Evolutionary conservation across 2,113 vertebrate species (phyloP).

Genomic region (Channa argus): DNA sequence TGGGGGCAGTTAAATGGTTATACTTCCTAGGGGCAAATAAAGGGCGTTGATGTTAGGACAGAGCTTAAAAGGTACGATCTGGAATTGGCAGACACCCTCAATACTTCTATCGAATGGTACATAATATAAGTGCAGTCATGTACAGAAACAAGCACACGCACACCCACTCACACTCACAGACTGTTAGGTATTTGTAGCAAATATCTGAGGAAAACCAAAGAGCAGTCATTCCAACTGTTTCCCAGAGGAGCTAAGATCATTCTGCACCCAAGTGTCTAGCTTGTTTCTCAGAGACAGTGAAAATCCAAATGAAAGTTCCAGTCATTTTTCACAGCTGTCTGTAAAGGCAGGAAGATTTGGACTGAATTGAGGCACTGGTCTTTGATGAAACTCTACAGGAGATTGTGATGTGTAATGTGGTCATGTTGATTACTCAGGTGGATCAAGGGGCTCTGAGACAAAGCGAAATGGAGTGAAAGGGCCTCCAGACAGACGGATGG

Average conservation of each 20-base stretch:
- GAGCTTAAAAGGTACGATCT: constrained; percentile 46
- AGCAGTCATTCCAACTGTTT: constrained; percentile 63
- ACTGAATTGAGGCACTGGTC: not conserved
- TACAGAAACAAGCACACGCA: constrained; percentile 20
- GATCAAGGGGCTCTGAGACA: constrained; percentile 86
- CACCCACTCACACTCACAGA: constrained; percentile 30
- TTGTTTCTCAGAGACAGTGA: constrained; percentile 28
- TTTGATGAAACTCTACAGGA: not conserved
- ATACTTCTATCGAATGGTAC: too few relatives aligned
- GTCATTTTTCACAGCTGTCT: constrained; percentile 43
- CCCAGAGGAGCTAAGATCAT: constrained; percentile 33
- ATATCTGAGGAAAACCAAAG: constrained; percentile 16
- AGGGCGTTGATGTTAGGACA: not conserved
- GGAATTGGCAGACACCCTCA: not conserved
- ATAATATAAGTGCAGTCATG: constrained; percentile 23
- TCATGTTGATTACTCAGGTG: constrained; percentile 75
- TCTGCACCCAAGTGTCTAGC: not conserved
- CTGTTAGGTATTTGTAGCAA: constrained; percentile 49
- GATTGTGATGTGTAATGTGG: constrained; percentile 5
- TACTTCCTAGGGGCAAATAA: not conserved
- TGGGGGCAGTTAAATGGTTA: not conserved
- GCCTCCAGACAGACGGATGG: constrained; percentile 88
- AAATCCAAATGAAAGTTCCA: constrained; percentile 34
- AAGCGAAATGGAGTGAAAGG: constrained; percentile 92
- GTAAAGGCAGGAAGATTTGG: constrained; percentile 23